Percentiles rank a stretch among this genome's conserved stretches.
phyloP scores from a whole-genome alignment of 1,140 invertebrate genomes.

The Chionoecetes opilio region DNA sequence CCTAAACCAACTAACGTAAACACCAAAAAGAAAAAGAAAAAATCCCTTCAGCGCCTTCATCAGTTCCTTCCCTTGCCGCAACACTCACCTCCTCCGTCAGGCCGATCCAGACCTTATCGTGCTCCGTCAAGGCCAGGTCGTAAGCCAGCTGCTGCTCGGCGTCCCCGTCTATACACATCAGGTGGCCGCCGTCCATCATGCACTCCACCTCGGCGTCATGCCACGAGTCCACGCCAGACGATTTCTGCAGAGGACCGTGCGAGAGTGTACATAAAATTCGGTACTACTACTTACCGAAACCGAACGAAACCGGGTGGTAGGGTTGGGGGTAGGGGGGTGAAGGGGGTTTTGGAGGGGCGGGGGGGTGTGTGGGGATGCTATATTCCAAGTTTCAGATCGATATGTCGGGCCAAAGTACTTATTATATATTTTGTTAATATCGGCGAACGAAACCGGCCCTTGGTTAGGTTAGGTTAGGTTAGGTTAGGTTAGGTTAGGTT shows the following conservation, averaged over 20 bases:
- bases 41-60: no score
- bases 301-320: no score
- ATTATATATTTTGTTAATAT: no score
- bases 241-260: constrained; percentile 33
- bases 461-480: not conserved
- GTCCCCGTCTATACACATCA: not conserved
- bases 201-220: not conserved
- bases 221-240: not conserved
- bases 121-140: not conserved
- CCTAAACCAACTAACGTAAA: no score
- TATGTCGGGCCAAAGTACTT: no score
- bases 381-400: no score
- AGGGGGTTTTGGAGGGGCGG: not conserved
- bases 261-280: not conserved
- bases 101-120: constrained; percentile 51
- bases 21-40: no score
- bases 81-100: constrained; percentile 37
- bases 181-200: not conserved
- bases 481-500: not conserved
- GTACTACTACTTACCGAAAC: no score
- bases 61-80: no score
- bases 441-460: no score
- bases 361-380: not conserved
- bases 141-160: constrained; percentile 19
- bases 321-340: no score